Base-by-base conservation (phyloP, 2,797 vertebrate species). In the Linurgus olivaceus region DNA sequence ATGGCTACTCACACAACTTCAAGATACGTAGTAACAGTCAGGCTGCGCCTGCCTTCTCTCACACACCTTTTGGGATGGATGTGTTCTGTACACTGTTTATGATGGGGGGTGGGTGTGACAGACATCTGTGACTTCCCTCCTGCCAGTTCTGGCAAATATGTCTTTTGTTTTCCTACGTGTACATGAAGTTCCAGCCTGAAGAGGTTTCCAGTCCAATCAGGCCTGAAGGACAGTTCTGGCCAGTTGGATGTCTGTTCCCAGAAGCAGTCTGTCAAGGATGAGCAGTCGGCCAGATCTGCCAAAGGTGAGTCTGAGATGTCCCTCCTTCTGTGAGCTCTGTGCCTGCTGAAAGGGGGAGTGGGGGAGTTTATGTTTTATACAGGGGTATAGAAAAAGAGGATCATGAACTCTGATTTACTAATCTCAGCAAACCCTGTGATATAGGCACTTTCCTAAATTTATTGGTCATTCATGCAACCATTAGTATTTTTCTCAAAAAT, bases 11-110 rank as follows among this genome's bases (percentile, higher is more conserved):
- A 23, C 37, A 59, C 14, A 50, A 21, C 44, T 45, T 55, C 24
- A 76, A 54, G 44, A 35, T 51, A 61, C 0, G 2, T 16, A 6
- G 3, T 44, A 50, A 57, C 10, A 63, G 13, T 23, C 8, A 23
- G 58, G 54, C 0, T 1, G 23, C 63, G 73, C 78, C 59, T 31
- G 14, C 18, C 48, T 18, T 82, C 74, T 91, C 44, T 85, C 9
- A 5, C 28, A 28, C 7, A 3, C 10, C 8, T 74, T 76, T 63
- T 66, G 75, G 55, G 57, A 33, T 23, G 26, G 17, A 23, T 0
- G 0, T 1, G 1, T 50, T n/a, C 42, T 1, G 0, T 44, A 26
- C 25, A 1, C 15, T 45, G 9, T 61, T 74, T 48, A 28, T 0
- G 2, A 19, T 8, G 7, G 55, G 51, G 5, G 24, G 7, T 11